These are phyloP conservation scores for Rafetus swinhoei DNA, from an alignment of 2,113 vertebrate species.

Conservation along the genomic window DNA sequence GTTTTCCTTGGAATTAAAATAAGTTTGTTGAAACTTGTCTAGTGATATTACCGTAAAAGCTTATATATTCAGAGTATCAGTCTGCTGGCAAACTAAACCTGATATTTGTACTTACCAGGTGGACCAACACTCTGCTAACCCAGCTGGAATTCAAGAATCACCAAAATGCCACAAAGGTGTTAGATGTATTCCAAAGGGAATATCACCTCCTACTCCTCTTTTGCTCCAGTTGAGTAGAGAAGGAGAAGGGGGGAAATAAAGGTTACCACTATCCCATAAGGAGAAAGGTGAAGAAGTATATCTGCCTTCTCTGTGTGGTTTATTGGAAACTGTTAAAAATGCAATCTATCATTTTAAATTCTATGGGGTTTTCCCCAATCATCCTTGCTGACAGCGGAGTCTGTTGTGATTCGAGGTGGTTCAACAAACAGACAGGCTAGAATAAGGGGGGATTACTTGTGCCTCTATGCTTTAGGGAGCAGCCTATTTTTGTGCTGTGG, in stretches of 20 bases:
- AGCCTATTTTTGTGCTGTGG: not conserved
- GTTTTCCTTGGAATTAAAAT: not conserved
- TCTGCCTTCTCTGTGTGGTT: not conserved
- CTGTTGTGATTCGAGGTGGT: no score
- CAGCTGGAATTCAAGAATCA: not conserved
- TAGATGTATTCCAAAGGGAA: not conserved
- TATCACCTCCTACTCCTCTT: not conserved
- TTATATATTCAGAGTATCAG: not conserved
- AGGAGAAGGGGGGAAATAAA: rapidly evolving
- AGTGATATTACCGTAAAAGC: not conserved
- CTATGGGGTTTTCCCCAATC: not conserved
- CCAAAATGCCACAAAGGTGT: not conserved
- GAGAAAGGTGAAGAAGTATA: not conserved
- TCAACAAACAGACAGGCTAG: no score
- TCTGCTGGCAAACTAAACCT: not conserved
- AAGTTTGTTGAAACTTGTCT: not conserved
- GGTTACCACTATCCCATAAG: not conserved
- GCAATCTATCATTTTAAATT: not conserved
- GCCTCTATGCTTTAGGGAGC: not conserved
- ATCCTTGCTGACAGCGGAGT: no score
- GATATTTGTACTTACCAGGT: constrained; percentile 5
- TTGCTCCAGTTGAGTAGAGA: not conserved
- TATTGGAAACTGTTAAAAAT: not conserved
- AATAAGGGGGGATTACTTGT: no score
- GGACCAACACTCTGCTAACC: not conserved